Base-by-base conservation (phyloP, 2,113 vertebrate genomes). In the Scalopus aquaticus region DNA sequence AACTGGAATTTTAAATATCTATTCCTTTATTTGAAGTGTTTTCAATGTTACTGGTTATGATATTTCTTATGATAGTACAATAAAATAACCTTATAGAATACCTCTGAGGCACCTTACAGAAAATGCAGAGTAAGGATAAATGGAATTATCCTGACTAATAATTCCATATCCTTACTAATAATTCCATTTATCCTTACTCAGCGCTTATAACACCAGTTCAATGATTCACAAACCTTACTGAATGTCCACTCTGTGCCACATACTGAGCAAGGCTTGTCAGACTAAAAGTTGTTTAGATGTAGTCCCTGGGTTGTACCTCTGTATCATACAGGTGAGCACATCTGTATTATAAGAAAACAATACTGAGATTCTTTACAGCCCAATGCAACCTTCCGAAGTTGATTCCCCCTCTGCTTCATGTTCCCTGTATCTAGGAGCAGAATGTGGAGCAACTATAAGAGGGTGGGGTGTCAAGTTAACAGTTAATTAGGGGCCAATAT, bases 381-480 rank as follows among this genome's bases (percentile, higher is more conserved):
- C 19, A 10, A 37, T n/a, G 39, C 60, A 88, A 62, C 26, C 67
- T 35, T 56, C 87, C 67, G 35, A 72, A 84, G 20, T 72, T 32
- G 32, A 83, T 60, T 85, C 62, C 46, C 49, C 39, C 30, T 26
- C 67, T 64, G n/a, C 24, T 13, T 42, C 44, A 6, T 22, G 46
- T 51, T 51, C 54, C 32, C 28, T 49, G 24, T 87, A 88, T 93
- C 80, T 81, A 69, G 60, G 74, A 76, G 44, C 54, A 72, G 51
- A 90, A 35, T 24, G 37, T 78, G 24, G 76, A 86, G 35, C 24
- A 44, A 58, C 70, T 80, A 10, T 5, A 26, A 44, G 54, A 96
- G 90, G 88, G 88, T 51, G 83, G 60, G 32, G 37, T 81, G 62
- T 91, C 83, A 69, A 83, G 70, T 93, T 74, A 94, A 92, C 72